Base-by-base conservation (phyloP, 2,888 invertebrate genomes). In the Stenolophus ochropezus region DNA sequence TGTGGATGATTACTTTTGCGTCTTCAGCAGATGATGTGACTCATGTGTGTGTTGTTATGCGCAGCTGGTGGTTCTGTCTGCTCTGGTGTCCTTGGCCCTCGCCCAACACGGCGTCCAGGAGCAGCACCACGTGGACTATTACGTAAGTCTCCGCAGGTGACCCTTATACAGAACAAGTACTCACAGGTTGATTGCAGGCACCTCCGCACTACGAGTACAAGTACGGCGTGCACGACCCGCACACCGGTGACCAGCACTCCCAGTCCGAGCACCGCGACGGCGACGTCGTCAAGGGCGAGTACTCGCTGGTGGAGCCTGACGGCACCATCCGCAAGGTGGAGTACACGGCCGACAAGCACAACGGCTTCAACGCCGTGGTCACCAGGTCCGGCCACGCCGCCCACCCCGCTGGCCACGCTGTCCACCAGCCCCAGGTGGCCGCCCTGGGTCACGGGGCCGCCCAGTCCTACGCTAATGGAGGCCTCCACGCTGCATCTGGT, bases 391-490 rank as follows among this genome's bases (percentile, higher is more conserved):
- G 82, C 82, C 83, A 84, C 77, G 83, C 84, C 84, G 42, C 84
- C 83, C 84, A 84, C 83, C 81, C 85, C 84, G 16, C 84, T 84
- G 16, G 84, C 83, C 71, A 75, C 61, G 83, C 84, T 71, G 21
- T 81, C 73, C 69, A 82, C 74, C 51, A 61, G 14, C 61, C 61
- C n/a, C 23, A 25, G 6, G 27, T 25, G 8, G 65, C 25, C 18
- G 2, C 14, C 8, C 14, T 65, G 16, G 65, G 65, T n/a, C 65
- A 58, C 14, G 58, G 58, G 2, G 23, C 23, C n/a, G 58, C 23
- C 23, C n/a, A 20, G 1, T 58, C 58, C 23, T 58, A 21, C 25
- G 23, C 23, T n/a, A 58, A 8, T n/a, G 58, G 58, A 8, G 58
- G 58, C 8, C 58, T 58, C 23, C 23, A 58, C n/a, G 58, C 58